Evolutionary conservation across 2,888 invertebrate species (phyloP).

Genomic region (Serrognathus titanus): DNA sequence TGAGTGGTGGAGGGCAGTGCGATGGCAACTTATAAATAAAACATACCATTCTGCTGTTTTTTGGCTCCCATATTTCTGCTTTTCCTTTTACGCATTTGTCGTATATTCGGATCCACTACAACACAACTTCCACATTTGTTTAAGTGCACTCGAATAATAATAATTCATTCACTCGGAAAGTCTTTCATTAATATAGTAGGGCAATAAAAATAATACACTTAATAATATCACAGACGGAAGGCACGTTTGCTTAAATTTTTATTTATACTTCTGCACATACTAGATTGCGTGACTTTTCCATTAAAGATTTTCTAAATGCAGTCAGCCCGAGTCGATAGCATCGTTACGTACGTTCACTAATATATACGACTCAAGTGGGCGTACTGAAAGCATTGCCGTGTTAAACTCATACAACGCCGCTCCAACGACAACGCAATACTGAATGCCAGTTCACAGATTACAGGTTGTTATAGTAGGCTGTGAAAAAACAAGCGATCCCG

Average conservation of each 20-base stretch:
- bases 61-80: conserved; percentile 38
- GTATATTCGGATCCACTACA: background rate
- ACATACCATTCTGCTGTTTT: conserved; percentile 40
- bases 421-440: conserved; percentile 26
- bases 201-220: no score
- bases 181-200: no score
- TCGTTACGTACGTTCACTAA: conserved; percentile 24
- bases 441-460: conserved; percentile 36
- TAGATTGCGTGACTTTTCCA: no score
- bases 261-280: no score
- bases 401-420: conserved; percentile 9
- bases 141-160: no score
- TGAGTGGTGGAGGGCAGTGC: background rate
- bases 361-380: conserved; percentile 27
- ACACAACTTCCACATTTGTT: background rate
- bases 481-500: conserved; percentile 43
- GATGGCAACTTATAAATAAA: background rate
- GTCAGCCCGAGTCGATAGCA: conserved; percentile 22
- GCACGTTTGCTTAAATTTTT: conserved; percentile 1
- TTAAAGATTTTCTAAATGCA: background rate
- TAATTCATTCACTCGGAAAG: no score
- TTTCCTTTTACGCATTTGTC: conserved; percentile 34
- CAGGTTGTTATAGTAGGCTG: conserved; percentile 48
- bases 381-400: conserved; percentile 29
- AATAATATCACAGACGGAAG: conserved; percentile 20